Percentiles rank a stretch among this genome's conserved stretches.
Evolutionary conservation across 2,113 vertebrate genomes (phyloP).

Genomic region (Amphiprion percula): DNA sequence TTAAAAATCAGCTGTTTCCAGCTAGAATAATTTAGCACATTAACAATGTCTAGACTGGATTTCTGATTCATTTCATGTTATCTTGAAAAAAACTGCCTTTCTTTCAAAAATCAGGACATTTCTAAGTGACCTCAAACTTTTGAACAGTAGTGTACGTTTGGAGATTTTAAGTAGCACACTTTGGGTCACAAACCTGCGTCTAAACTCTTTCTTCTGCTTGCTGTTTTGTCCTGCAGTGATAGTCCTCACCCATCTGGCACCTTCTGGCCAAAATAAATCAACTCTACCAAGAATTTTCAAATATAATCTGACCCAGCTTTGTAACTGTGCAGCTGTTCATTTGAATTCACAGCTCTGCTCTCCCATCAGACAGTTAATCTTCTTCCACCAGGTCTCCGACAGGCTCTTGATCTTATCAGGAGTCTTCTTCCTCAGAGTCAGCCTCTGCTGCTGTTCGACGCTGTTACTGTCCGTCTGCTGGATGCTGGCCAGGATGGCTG

Average conservation of each 20-base stretch:
- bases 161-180: background rate
- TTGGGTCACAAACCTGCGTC: background rate
- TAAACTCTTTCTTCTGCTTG: background rate
- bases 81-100: no score
- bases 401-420: conserved; percentile 83
- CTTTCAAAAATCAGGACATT: no score
- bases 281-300: background rate
- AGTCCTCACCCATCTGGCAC: conserved; percentile 26
- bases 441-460: conserved; percentile 77
- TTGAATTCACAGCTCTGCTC: conserved; percentile 67
- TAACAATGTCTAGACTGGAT: no score
- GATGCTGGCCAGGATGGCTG: conserved; percentile 90
- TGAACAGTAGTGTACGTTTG: no score
- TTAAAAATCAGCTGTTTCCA: no score
- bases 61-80: no score
- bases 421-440: conserved; percentile 74
- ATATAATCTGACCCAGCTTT: background rate
- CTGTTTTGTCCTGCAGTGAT: background rate
- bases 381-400: conserved; percentile 86
- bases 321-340: conserved; percentile 10
- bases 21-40: no score
- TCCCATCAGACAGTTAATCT: conserved; percentile 81
- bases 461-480: conserved; percentile 77
- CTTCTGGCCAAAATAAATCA: background rate
- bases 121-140: no score